Evolutionary conservation across 2,113 vertebrate species (phyloP).

Genomic region (Rallus limicola): DNA sequence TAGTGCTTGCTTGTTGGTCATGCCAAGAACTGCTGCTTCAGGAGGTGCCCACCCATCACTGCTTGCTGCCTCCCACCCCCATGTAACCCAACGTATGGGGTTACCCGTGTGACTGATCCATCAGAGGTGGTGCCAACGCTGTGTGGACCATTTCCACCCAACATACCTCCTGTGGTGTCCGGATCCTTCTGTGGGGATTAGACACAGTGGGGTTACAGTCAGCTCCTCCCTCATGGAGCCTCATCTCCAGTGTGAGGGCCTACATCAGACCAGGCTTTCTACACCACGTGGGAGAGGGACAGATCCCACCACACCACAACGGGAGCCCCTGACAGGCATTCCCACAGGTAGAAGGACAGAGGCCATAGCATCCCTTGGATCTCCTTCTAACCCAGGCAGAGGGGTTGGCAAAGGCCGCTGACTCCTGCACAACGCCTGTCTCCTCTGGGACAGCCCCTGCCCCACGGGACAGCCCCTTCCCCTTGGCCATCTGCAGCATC

Average conservation of each 20-base stretch:
- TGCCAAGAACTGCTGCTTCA: not conserved
- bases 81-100: not conserved
- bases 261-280: not conserved
- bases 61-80: not conserved
- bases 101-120: not conserved
- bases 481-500: not conserved
- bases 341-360: not conserved
- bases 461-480: not conserved
- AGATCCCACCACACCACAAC: not conserved
- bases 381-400: not conserved
- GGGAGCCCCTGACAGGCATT: not conserved
- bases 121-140: rapidly evolving
- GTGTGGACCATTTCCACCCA: not conserved
- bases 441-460: not conserved
- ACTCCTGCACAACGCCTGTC: not conserved
- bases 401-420: not conserved
- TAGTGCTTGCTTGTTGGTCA: not conserved
- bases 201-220: not conserved
- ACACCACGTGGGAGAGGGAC: rapidly evolving
- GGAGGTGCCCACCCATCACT: not conserved
- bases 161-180: rapidly evolving
- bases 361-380: not conserved
- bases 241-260: not conserved
- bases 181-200: not conserved
- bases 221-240: not conserved